These are phyloP conservation scores for Drosophila ambigua DNA, from an alignment of 1,140 invertebrate genomes.

Conservation along the genomic window DNA sequence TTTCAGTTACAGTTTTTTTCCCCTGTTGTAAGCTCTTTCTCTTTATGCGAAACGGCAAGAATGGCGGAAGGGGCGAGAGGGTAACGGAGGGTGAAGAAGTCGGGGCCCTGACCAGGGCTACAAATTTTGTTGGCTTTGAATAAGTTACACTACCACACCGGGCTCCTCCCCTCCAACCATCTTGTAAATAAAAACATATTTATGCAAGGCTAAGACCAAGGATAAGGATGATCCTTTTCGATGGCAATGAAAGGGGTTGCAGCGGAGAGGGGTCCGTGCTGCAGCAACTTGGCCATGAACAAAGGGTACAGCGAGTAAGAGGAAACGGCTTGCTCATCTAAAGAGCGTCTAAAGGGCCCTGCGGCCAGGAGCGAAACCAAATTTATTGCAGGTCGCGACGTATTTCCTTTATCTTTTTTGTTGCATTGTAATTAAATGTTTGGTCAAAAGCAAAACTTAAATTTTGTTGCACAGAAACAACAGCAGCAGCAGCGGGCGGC, in stretches of 20 bases:
- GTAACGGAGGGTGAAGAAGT: not conserved
- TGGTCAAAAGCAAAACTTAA: constrained; percentile 76
- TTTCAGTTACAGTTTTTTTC: constrained; percentile 50
- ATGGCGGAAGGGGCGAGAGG: not conserved
- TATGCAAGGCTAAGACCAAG: constrained; percentile 75
- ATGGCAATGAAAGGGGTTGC: constrained; percentile 5
- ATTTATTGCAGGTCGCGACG: constrained; percentile 76
- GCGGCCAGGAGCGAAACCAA: constrained; percentile 46
- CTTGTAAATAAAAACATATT: constrained; percentile 81
- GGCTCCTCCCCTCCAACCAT: constrained; percentile 21
- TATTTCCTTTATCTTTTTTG: constrained; percentile 38
- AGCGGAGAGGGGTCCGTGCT: constrained; percentile 50
- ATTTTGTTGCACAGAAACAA: constrained; percentile 20
- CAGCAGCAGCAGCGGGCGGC: constrained; percentile 10
- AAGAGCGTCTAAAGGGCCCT: constrained; percentile 41
- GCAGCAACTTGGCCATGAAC: constrained; percentile 54
- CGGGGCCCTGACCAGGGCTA: constrained; percentile 54
- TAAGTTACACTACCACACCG: constrained; percentile 50
- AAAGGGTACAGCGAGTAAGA: constrained; percentile 13
- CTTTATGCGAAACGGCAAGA: constrained; percentile 24
- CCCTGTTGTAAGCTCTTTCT: constrained; percentile 21
- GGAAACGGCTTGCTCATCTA: not conserved
- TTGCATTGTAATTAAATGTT: constrained; percentile 74
- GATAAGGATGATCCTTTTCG: constrained; percentile 67
- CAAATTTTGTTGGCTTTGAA: constrained; percentile 76